Percentiles rank a stretch among this genome's conserved stretches.
phyloP scores from a whole-genome alignment of 2,888 invertebrate species.

The Lasioglossum lativentre region DNA sequence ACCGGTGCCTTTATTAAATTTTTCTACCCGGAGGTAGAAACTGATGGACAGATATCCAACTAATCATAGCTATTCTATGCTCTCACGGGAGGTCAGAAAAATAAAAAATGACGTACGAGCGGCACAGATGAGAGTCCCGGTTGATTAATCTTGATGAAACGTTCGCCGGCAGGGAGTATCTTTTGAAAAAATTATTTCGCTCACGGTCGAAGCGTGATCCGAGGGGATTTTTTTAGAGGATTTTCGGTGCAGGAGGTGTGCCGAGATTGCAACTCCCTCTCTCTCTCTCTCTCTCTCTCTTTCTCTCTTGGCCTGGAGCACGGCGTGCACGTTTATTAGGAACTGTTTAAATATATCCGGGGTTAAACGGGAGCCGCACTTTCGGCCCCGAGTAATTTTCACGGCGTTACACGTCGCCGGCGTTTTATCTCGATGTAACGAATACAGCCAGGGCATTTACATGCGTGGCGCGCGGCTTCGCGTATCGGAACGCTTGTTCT shows the following conservation, averaged over 20 bases:
- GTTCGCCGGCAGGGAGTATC: neutral
- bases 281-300: neutral
- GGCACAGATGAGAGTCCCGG: neutral
- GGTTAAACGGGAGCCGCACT: neutral
- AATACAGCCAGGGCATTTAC: constrained; percentile 25
- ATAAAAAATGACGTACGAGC: neutral
- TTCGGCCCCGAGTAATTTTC: constrained; percentile 10
- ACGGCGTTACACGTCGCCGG: constrained; percentile 25
- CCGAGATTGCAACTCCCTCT: neutral
- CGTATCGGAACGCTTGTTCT: constrained; percentile 18
- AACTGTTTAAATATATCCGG: constrained; percentile 7
- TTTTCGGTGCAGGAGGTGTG: neutral
- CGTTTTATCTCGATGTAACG: constrained; percentile 31
- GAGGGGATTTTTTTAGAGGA: neutral
- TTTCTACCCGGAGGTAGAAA: neutral
- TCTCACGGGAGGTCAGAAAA: neutral
- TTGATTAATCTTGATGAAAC: neutral
- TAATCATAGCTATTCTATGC: neutral
- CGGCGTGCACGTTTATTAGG: constrained; percentile 41
- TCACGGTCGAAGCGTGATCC: neutral
- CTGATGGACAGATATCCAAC: neutral
- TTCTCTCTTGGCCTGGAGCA: neutral
- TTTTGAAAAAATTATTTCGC: neutral
- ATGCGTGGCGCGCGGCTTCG: constrained; percentile 17
- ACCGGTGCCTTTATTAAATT: neutral